Evolutionary conservation across 2,113 vertebrate species (phyloP), one percentile per base, ranked within the genome.

Genomic region (Albula glossodonta): DNA sequence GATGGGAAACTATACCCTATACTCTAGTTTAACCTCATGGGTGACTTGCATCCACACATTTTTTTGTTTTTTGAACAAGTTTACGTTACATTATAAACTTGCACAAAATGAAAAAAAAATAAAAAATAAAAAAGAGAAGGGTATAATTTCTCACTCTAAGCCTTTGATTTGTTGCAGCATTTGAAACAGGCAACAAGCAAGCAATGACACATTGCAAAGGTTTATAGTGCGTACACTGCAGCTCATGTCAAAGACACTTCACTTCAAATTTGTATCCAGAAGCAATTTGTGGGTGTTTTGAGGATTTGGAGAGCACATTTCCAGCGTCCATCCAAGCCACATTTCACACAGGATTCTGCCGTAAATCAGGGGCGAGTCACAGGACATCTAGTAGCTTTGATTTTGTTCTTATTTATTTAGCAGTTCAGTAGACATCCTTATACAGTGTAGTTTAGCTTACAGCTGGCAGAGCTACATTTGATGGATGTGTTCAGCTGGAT

Each of bases 181-280:
- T 70, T 70, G 5, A 74, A 74, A n/a, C n/a, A 74, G 70, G 70
- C n/a, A 31, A 74, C 70, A 74, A n/a, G n/a, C n/a, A 74, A 31
- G n/a, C n/a, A 74, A n/a, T 74, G 70, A 31, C 70, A 74, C 70
- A 74, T 74, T 74, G 22, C n/a, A 74, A 74, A 25, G 70, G 70
- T 31, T 25, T 74, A 74, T 74, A 31, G 70, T 25, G 70, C 22
- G 8, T 74, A 74, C 2, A 31, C 70, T 31, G 5, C 70, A 31
- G 25, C 22, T 74, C 70, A 31, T 31, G 70, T 74, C 70, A 74
- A 74, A 74, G n/a, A 74, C n/a, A 74, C 70, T 70, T 22, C 22
- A 25, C 9, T 74, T 74, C 4, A n/a, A 7, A 74, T 74, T 74
- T 74, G 70, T 11, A 74, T 1, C 70, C 10, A 5, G 6, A 74